Evolutionary conservation across 1,140 invertebrate species (phyloP).

Genomic region (Zelostemma sp.): DNA sequence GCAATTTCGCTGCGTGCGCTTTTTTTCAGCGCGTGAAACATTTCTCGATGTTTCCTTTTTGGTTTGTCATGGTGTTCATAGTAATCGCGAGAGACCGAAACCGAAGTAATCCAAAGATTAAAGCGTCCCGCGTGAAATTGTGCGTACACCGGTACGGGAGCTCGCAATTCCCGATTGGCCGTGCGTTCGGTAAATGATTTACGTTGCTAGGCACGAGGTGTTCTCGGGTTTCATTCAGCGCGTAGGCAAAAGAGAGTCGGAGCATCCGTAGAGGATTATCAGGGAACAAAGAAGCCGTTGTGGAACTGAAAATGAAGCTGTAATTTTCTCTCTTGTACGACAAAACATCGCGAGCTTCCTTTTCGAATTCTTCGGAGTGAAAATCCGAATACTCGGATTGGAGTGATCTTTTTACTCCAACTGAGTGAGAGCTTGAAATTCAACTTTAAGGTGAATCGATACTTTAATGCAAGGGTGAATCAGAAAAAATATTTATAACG

Average conservation of each 20-base stretch:
- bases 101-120: conserved; percentile 38
- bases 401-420: too few relatives aligned
- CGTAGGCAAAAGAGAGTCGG: neutral
- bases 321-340: neutral
- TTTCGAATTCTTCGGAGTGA: too few relatives aligned
- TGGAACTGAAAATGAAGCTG: conserved; percentile 1
- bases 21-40: neutral
- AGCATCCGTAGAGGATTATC: conserved; percentile 3
- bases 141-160: conserved; percentile 8
- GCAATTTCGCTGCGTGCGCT: neutral
- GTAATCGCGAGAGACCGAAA: conserved; percentile 36
- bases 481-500: too few relatives aligned
- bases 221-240: conserved; percentile 13
- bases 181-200: conserved; percentile 12
- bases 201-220: conserved; percentile 13
- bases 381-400: too few relatives aligned
- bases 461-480: too few relatives aligned
- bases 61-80: conserved; percentile 12
- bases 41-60: conserved; percentile 6
- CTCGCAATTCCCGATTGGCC: conserved; percentile 10
- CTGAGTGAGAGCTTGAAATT: too few relatives aligned
- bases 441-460: too few relatives aligned
- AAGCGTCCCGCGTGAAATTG: conserved; percentile 39
- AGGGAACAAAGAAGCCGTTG: conserved; percentile 12
- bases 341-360: neutral